Percentiles rank a stretch among this genome's conserved stretches.
Evolutionary conservation across 2,797 vertebrate species (phyloP).

Genomic region (Intellagama lesueurii): DNA sequence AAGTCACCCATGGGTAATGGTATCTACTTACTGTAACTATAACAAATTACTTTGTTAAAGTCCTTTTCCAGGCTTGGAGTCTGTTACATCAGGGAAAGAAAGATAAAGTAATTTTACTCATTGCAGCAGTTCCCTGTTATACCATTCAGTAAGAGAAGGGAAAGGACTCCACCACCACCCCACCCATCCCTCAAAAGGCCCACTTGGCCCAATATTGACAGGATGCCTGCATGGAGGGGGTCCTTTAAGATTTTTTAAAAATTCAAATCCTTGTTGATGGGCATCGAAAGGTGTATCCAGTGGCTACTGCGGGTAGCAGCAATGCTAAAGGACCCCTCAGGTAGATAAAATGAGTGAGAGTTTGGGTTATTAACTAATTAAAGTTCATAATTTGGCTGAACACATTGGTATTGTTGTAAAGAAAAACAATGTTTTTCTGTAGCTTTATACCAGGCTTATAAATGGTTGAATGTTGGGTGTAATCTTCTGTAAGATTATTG

Average conservation of each 20-base stretch:
- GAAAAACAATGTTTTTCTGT: too few relatives aligned
- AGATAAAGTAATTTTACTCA: too few relatives aligned
- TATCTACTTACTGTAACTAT: too few relatives aligned
- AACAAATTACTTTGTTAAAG: too few relatives aligned
- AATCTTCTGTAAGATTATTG: too few relatives aligned
- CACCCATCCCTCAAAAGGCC: neutral
- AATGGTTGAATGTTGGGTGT: too few relatives aligned
- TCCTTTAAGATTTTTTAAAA: neutral
- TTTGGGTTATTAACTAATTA: neutral
- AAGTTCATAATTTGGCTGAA: too few relatives aligned
- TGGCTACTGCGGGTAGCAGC: neutral
- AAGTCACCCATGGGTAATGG: too few relatives aligned
- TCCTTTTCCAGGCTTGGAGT: too few relatives aligned
- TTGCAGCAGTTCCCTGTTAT: neutral
- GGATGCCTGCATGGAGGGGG: neutral
- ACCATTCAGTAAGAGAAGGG: neutral
- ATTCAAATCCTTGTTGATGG: neutral
- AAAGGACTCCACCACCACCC: neutral
- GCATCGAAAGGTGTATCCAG: neutral
- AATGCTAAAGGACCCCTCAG: neutral
- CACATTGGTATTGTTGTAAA: too few relatives aligned
- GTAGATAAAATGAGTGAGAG: neutral
- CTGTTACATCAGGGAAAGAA: too few relatives aligned
- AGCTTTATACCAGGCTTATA: too few relatives aligned
- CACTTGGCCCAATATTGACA: neutral